Evolutionary conservation across 2,888 invertebrate species (phyloP), one percentile per base, ranked within the genome.

Genomic region (Cerceris rybyensis): DNA sequence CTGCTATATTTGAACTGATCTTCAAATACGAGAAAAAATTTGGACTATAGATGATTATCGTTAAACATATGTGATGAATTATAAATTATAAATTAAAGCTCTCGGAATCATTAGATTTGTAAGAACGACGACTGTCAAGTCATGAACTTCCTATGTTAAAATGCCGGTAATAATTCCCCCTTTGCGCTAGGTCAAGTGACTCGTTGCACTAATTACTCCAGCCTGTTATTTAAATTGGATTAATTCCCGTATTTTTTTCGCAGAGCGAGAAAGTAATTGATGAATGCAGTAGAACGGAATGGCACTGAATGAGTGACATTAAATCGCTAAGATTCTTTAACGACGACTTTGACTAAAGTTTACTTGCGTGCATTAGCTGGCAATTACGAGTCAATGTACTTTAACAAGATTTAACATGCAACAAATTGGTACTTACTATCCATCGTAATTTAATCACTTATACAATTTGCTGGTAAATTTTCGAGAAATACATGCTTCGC

Each of bases 171-270:
- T 76, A 83, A 76, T 82, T 77, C 80, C 72, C 66, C 52, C 76
- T 76, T 28, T 65, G 81, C 71, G 85, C 78, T 74, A 78, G 82
- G 87, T 88, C 84, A 87, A 85, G 82, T 88, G 86, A 85, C 83
- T 87, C 86, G 84, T 85, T 87, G 84, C 80, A 69, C 80, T 87
- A 87, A 88, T 86, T 88, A 84, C 81, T 72, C 79, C 75, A 68
- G 78, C 61, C 80, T 77, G 79, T 84, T 81, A 82, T 81, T 82
- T 82, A 84, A 87, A 87, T 88, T 88, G 85, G 84, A 87, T 88
- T 84, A 86, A 86, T 84, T 87, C 70, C 72, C 55, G 72, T 69
- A 78, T 75, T 75, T 81, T 80, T 74, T 86, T 82, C 59, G 70
- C 63, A 69, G 58, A 28, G 68, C 17, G 55, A 77, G 84, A 86